Base-by-base conservation (phyloP, 2,113 vertebrate genomes). In the Anser cygnoides region DNA sequence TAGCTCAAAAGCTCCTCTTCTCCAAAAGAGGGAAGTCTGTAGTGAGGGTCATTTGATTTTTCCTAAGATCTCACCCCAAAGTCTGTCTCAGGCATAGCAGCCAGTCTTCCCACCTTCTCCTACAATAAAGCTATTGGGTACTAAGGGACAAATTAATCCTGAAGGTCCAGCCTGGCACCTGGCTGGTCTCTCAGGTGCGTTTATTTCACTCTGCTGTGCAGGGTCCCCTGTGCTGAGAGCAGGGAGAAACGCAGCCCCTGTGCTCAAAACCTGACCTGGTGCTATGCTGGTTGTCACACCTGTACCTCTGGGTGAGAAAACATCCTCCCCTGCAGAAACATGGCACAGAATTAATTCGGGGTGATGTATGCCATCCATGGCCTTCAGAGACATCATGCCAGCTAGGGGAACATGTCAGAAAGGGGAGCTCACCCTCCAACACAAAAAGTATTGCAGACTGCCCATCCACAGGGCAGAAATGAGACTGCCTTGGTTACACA, bases 181-280 rank as follows among this genome's bases (percentile, higher is more conserved):
- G 1, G 0, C 13, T 67, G 28, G 22, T 11, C n/a, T 84, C 25
- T 4, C 8, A 80, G 14, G 5, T 8, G 5, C 55, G 29, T 50
- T 55, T 66, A 11, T 44, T 63, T 86, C 37, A 29, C 6, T 39
- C 25, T 83, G 10, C 16, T 20, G 28, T 18, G 62, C 1, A 0
- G 4, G 72, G 6, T 35, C 50, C 41, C 11, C 11, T 28, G 21
- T 3, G 2, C 8, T 0, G 1, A 87, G 67, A 91, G 11, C 23
- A 84, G 23, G 22, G 15, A 61, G 23, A 72, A 84, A 79, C 0
- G 0, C 15, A 67, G n/a, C 6, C 7, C 2, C 9, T 74, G 20
- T 61, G 11, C 26, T 41, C 37, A 41, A 65, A 65, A 41, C 62
- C 9, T 39, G 37, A 44, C 43, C 43, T 65, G 37, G 18, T 28